phyloP scores from a whole-genome alignment of 2,888 invertebrate genomes.

The Dynastes grantii region DNA sequence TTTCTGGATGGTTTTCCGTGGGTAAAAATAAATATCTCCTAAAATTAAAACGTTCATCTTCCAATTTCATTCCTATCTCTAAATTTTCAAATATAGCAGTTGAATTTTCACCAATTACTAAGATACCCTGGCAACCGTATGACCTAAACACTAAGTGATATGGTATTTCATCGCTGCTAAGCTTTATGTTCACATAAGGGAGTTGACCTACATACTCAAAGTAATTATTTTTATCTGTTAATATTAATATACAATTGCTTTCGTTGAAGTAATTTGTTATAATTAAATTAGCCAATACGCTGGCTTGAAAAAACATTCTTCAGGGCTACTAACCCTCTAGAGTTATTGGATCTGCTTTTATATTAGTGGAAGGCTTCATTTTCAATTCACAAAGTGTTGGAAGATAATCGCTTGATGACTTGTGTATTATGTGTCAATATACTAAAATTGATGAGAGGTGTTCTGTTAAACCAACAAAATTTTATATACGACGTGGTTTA shows the following conservation, averaged over 20 bases:
- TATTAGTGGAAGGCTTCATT: slow-evolving; percentile 8
- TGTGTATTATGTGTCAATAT: slow-evolving; percentile 40
- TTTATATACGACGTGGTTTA: neutral
- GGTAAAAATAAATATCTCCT: slow-evolving; percentile 47
- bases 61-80: slow-evolving; percentile 40
- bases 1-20: slow-evolving; percentile 2
- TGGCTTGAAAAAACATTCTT: slow-evolving; percentile 24
- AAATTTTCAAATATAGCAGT: slow-evolving; percentile 41
- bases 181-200: slow-evolving; percentile 30
- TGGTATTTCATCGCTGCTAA: slow-evolving; percentile 13
- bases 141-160: slow-evolving; percentile 42
- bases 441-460: neutral
- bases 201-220: slow-evolving; percentile 36
- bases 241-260: slow-evolving; percentile 38
- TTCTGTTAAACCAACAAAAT: neutral
- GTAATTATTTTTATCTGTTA: slow-evolving; percentile 23
- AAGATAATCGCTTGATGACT: slow-evolving; percentile 14
- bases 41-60: slow-evolving; percentile 46
- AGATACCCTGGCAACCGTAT: slow-evolving; percentile 47
- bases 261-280: slow-evolving; percentile 42
- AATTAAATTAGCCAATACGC: slow-evolving; percentile 40
- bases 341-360: neutral
- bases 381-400: slow-evolving; percentile 17
- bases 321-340: neutral
- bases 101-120: slow-evolving; percentile 36